Conservation (phyloP, 2,888 invertebrate species). For the Drosophila vallismaia region DNA sequence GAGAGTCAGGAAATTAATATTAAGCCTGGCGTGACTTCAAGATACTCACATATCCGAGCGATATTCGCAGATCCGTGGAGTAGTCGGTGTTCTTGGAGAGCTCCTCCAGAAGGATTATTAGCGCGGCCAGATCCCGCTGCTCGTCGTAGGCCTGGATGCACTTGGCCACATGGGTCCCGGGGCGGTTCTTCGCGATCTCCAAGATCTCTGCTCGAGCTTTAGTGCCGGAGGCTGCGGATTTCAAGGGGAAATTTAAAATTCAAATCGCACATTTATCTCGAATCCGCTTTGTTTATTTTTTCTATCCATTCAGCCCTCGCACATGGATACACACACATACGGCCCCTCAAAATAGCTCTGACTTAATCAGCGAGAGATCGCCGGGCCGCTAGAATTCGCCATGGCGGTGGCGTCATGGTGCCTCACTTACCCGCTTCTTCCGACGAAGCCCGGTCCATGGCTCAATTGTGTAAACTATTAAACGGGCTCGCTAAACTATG, state of each 20-base stretch:
- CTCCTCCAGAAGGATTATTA: conserved; percentile 77
- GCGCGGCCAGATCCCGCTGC: conserved; percentile 60
- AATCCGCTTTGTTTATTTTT: conserved; percentile 22
- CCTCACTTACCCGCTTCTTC: conserved; percentile 25
- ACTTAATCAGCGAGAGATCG: conserved; percentile 56
- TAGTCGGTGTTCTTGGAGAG: conserved; percentile 78
- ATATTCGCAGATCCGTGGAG: conserved; percentile 75
- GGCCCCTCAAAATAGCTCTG: conserved; percentile 59
- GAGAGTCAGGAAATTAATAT: not conserved
- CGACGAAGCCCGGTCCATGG: conserved; percentile 20
- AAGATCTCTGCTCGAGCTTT: conserved; percentile 48
- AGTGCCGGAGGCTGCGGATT: conserved; percentile 5
- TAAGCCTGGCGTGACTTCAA: not conserved
- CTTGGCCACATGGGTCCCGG: conserved; percentile 76
- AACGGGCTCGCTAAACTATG: not conserved
- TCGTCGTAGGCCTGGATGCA: conserved; percentile 70
- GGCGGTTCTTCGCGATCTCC: conserved; percentile 66
- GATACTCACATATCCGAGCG: conserved; percentile 75
- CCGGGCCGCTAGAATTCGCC: conserved; percentile 19
- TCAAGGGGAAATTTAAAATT: conserved; percentile 27
- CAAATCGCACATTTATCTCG: conserved; percentile 17
- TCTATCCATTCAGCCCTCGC: conserved; percentile 8
- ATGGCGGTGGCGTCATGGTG: not conserved
- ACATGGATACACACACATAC: not conserved
- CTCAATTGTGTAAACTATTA: conserved; percentile 9